Percentiles rank a stretch among this genome's conserved stretches.
These are phyloP conservation scores for Lasioglossum albipes DNA, from an alignment of 1,140 invertebrate species.

Conservation along the genomic window DNA sequence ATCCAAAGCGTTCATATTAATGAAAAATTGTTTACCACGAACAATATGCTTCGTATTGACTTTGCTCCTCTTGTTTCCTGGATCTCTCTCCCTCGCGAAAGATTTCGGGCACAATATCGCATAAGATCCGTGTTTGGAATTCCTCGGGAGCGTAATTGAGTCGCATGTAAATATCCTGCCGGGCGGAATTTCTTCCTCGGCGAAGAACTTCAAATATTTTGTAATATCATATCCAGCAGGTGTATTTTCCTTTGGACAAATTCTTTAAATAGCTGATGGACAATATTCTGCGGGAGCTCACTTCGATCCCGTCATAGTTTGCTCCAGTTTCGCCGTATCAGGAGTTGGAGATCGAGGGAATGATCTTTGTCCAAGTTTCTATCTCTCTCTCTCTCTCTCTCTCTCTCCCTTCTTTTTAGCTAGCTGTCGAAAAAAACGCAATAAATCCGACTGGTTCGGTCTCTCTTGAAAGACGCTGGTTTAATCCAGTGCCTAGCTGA, in stretches of 20 bases:
- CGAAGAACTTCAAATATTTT: neutral
- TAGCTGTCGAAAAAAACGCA: slow-evolving; percentile 18
- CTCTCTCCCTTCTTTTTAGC: neutral
- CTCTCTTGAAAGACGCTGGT: slow-evolving; percentile 38
- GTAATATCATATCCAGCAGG: neutral
- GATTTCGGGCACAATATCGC: neutral
- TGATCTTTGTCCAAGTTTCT: neutral
- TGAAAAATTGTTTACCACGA: too few species aligned
- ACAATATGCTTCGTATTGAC: too few species aligned
- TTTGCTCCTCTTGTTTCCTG: too few species aligned
- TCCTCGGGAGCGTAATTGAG: neutral
- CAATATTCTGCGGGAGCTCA: neutral
- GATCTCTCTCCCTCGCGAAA: neutral
- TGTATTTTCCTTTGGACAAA: neutral
- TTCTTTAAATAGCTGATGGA: neutral
- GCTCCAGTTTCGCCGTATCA: neutral
- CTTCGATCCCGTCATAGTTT: neutral
- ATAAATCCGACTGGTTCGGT: slow-evolving; percentile 55
- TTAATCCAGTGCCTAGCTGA: slow-evolving; percentile 55
- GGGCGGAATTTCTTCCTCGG: neutral
- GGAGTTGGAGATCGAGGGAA: neutral
- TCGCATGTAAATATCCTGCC: neutral
- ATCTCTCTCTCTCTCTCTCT: neutral
- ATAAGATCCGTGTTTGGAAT: neutral
- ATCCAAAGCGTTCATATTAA: too few species aligned